Evolutionary conservation across 2,113 vertebrate species (phyloP).

Genomic region (Halcyon senegalensis): DNA sequence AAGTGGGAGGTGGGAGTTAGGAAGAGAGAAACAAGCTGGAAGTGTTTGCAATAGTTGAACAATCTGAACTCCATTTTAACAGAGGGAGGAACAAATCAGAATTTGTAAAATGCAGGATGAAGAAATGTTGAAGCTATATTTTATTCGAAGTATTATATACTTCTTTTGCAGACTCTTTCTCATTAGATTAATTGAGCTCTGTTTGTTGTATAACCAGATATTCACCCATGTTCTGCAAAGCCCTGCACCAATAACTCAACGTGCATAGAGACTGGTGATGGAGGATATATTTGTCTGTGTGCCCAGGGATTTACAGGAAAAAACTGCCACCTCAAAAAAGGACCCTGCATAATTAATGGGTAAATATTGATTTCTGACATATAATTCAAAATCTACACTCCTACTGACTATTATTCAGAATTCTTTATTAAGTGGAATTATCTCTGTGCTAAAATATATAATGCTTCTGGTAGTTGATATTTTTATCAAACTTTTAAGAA

Average conservation of each 20-base stretch:
- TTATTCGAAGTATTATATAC: neutral
- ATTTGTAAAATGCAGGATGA: neutral
- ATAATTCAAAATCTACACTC: neutral
- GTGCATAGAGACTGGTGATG: slow-evolving; percentile 84
- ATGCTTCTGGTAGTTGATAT: neutral
- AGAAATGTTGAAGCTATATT: neutral
- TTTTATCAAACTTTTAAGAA: neutral
- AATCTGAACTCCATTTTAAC: neutral
- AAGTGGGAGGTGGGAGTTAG: neutral
- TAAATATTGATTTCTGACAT: slow-evolving; percentile 62
- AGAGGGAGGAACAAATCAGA: neutral
- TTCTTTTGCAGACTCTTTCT: neutral
- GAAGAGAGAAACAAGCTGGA: neutral
- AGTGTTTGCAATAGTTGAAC: neutral
- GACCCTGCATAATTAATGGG: slow-evolving; percentile 84
- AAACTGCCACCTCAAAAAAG: slow-evolving; percentile 82
- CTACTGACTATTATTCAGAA: neutral
- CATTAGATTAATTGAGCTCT: neutral
- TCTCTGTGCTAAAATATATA: neutral
- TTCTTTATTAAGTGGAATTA: neutral
- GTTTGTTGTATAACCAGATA: slow-evolving; percentile 72
- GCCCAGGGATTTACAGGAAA: slow-evolving; percentile 80
- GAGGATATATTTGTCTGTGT: slow-evolving; percentile 87
- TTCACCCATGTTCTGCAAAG: slow-evolving; percentile 81
- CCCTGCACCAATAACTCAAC: slow-evolving; percentile 89